phyloP scores from a whole-genome alignment of 2,888 invertebrate species.

The Apotomis capreana region DNA sequence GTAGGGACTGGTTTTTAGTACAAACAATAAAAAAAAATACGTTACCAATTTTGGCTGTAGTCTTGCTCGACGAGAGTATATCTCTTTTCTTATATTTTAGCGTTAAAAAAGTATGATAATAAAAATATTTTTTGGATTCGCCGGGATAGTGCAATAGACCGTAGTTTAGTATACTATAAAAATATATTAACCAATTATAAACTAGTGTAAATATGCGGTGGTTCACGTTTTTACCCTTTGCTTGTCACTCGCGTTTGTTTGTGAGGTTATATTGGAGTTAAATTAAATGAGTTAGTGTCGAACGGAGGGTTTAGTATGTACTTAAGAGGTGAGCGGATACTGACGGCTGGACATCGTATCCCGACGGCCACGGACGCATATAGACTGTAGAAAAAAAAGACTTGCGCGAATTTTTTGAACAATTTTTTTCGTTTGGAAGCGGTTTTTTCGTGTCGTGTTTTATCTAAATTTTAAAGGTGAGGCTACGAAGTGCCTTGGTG shows the following conservation, averaged over 20 bases:
- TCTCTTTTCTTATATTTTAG: conserved; percentile 59
- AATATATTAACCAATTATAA: conserved; percentile 62
- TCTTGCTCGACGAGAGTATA: conserved; percentile 47
- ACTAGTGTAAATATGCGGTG: conserved; percentile 60
- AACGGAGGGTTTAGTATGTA: conserved; percentile 43
- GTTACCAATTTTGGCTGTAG: conserved; percentile 48
- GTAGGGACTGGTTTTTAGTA: conserved; percentile 65
- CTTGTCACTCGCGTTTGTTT: conserved; percentile 47
- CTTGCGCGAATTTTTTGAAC: conserved; percentile 79
- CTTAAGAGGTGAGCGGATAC: conserved; percentile 42
- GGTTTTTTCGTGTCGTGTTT: conserved; percentile 76
- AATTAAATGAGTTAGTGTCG: conserved; percentile 42
- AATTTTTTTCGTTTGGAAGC: conserved; percentile 74
- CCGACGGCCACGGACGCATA: conserved; percentile 76
- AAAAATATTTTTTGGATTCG: conserved; percentile 71
- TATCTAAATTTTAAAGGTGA: conserved; percentile 65
- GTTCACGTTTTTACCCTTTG: conserved; percentile 61
- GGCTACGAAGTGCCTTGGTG: conserved; percentile 77
- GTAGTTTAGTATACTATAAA: conserved; percentile 66
- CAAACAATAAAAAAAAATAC: conserved; percentile 53
- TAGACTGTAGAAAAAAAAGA: conserved; percentile 79
- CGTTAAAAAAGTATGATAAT: conserved; percentile 56
- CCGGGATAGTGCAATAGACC: conserved; percentile 82
- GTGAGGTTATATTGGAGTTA: conserved; percentile 38
- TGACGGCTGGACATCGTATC: conserved; percentile 64